Conservation (phyloP, 1,140 invertebrate species). For the Anastrepha obliqua region DNA sequence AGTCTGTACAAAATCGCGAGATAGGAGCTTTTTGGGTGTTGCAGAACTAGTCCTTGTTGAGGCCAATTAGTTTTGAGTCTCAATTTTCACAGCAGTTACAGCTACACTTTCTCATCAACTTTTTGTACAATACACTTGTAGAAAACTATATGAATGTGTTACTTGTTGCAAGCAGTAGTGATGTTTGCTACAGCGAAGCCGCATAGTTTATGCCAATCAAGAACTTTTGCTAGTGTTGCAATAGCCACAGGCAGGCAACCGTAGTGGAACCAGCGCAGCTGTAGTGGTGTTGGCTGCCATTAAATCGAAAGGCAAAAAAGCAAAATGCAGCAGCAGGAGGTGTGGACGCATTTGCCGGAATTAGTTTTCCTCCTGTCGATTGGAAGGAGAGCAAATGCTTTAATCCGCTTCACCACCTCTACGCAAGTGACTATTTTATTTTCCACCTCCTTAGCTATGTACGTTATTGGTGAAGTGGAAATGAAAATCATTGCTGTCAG, state of each 20-base stretch:
- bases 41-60: too few relatives aligned
- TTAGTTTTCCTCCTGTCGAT: background rate
- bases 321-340: constrained; percentile 54
- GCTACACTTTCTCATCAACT: too few relatives aligned
- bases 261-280: background rate
- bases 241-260: background rate
- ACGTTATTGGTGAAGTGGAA: background rate
- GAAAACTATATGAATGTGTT: too few relatives aligned
- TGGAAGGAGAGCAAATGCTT: constrained; percentile 24
- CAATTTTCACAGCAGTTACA: too few relatives aligned
- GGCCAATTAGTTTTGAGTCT: too few relatives aligned
- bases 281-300: background rate
- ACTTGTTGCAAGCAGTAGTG: background rate
- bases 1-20: too few relatives aligned
- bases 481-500: constrained; percentile 52
- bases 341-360: constrained; percentile 21
- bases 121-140: too few relatives aligned
- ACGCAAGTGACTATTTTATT: background rate
- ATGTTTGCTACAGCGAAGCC: constrained; percentile 21
- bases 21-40: too few relatives aligned
- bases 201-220: constrained; percentile 51
- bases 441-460: background rate
- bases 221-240: constrained; percentile 34
- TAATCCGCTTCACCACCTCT: constrained; percentile 19
- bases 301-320: constrained; percentile 51